These are phyloP conservation scores for Phoxinus phoxinus DNA, from an alignment of 2,113 vertebrate genomes.

Conservation along the genomic window DNA sequence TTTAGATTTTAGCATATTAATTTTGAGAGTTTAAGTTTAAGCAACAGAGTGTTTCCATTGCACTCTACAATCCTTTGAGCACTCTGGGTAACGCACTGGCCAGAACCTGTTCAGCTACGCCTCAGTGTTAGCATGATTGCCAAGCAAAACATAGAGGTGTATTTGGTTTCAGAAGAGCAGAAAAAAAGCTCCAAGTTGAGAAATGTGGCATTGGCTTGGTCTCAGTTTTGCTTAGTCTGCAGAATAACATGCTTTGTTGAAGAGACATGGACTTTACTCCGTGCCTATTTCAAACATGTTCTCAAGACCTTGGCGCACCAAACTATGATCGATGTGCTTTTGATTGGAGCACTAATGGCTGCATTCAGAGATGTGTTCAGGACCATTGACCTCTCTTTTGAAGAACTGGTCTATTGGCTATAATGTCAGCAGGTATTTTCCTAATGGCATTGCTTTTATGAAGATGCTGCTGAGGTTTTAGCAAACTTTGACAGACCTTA, in stretches of 20 bases:
- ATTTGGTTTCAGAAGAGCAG: conserved; percentile 59
- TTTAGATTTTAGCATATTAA: background rate
- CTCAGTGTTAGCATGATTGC: conserved; percentile 57
- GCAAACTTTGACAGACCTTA: background rate
- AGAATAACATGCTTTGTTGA: conserved; percentile 54
- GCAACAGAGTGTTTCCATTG: background rate
- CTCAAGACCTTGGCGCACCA: background rate
- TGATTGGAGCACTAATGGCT: background rate
- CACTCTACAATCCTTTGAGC: conserved; percentile 14
- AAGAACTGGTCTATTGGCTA: background rate
- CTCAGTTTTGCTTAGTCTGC: conserved; percentile 61
- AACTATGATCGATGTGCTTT: background rate
- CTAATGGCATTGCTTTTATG: background rate
- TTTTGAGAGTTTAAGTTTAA: background rate
- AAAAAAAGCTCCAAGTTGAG: conserved; percentile 10
- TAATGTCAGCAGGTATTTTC: background rate
- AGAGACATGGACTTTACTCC: conserved; percentile 50
- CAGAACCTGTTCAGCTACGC: conserved; percentile 64
- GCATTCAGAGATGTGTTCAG: background rate
- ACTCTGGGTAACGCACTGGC: conserved; percentile 46
- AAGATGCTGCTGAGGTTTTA: background rate
- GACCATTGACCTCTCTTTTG: background rate
- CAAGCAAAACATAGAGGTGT: conserved; percentile 68
- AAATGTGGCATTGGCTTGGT: conserved; percentile 55
- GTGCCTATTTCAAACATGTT: conserved; percentile 20